Evolutionary conservation across 2,797 vertebrate species (phyloP).

Genomic region (Coracias cyanogaster): DNA sequence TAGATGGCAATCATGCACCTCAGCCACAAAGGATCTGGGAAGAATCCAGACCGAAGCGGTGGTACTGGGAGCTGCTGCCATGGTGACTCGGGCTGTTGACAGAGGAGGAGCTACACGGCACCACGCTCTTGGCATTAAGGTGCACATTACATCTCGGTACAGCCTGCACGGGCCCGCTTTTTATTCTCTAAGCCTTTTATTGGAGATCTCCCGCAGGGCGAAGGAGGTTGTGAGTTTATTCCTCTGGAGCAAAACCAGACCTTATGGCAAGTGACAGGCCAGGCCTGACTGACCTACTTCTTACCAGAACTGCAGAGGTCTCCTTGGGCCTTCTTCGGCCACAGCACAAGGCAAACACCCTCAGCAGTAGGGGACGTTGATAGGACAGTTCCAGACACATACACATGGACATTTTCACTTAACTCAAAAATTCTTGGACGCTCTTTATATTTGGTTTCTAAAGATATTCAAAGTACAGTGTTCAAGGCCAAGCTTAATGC

Average conservation of each 20-base stretch:
- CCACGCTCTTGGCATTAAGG: neutral
- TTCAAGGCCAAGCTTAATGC: neutral
- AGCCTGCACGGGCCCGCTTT: neutral
- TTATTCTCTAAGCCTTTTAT: neutral
- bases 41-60: neutral
- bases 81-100: neutral
- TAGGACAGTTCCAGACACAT: neutral
- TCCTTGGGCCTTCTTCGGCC: neutral
- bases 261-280: neutral
- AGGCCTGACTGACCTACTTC: neutral
- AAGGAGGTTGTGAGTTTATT: neutral
- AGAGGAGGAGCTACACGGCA: neutral
- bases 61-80: neutral
- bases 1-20: slow-evolving; percentile 66
- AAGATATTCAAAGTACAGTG: neutral
- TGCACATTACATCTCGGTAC: neutral
- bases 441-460: neutral
- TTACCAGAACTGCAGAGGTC: neutral
- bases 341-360: neutral
- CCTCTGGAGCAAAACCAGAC: neutral
- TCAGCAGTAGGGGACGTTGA: rapidly evolving
- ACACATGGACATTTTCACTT: neutral
- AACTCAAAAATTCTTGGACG: neutral
- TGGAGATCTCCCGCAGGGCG: neutral
- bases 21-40: neutral